These are phyloP conservation scores for Sciurus carolinensis DNA, from an alignment of 2,797 vertebrate genomes.

Conservation along the genomic window DNA sequence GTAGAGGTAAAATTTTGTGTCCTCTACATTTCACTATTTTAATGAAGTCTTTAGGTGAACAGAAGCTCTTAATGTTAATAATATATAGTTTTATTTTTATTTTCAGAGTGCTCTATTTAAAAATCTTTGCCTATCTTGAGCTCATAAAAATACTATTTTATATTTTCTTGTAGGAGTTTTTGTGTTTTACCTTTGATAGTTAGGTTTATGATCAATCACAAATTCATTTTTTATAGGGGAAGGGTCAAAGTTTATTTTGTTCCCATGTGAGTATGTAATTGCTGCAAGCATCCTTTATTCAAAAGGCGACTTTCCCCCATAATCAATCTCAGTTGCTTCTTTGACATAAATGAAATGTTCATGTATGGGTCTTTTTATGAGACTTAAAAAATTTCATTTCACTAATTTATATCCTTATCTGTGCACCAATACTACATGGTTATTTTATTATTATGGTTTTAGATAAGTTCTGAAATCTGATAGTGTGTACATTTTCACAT, in stretches of 20 bases:
- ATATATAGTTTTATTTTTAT: not conserved
- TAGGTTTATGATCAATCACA: conserved; percentile 3
- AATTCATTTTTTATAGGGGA: not conserved
- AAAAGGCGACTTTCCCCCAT: not conserved
- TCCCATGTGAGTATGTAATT: not conserved
- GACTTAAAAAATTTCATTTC: not conserved
- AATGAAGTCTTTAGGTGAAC: not conserved
- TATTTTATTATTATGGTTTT: not conserved
- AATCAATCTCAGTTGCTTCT: not conserved
- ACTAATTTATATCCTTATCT: not conserved
- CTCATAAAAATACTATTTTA: not conserved
- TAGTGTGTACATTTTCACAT: not conserved
- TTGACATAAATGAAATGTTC: not conserved
- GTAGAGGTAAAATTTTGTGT: not conserved
- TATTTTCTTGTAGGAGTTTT: not conserved
- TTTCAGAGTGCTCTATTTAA: not conserved
- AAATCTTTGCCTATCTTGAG: conserved; percentile 22
- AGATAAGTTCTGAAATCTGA: not conserved
- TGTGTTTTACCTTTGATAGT: not conserved
- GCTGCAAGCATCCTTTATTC: not conserved
- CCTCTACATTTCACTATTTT: not conserved
- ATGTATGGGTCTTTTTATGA: not conserved
- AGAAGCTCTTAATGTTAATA: conserved; percentile 36
- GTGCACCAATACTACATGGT: not conserved
- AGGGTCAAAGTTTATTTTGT: not conserved